phyloP scores from a whole-genome alignment of 2,797 vertebrate genomes.

The Graptemys geographica region DNA sequence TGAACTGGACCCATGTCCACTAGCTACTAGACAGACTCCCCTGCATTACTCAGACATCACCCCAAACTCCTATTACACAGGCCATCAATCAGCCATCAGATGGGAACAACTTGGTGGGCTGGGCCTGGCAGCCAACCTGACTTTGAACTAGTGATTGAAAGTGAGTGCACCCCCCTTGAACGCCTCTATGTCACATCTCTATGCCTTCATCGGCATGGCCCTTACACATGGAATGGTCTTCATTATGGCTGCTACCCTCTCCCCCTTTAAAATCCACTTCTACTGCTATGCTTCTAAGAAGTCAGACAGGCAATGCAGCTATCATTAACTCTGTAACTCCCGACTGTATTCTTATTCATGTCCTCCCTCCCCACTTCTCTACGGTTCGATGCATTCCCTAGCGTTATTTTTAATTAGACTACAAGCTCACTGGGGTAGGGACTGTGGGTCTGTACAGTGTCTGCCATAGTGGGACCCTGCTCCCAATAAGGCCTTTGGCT shows the following conservation, averaged over 20 bases:
- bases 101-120: not conserved
- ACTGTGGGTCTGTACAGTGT: rapidly evolving
- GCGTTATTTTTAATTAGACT: not conserved
- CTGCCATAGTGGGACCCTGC: too few relatives aligned
- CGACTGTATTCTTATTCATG: not conserved
- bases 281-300: not conserved
- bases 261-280: not conserved
- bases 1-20: not conserved
- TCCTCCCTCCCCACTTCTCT: not conserved
- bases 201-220: not conserved
- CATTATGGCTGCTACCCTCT: not conserved
- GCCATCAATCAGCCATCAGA: rapidly evolving
- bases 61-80: rapidly evolving
- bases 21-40: not conserved
- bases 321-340: not conserved
- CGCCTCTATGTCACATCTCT: rapidly evolving
- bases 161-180: not conserved
- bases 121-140: rapidly evolving
- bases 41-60: not conserved
- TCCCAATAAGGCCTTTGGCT: not conserved
- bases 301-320: not conserved
- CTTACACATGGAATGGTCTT: not conserved
- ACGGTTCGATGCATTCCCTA: not conserved
- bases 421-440: not conserved
- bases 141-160: rapidly evolving